phyloP scores from a whole-genome alignment of 2,113 vertebrate genomes.

The Setophaga kirtlandii region DNA sequence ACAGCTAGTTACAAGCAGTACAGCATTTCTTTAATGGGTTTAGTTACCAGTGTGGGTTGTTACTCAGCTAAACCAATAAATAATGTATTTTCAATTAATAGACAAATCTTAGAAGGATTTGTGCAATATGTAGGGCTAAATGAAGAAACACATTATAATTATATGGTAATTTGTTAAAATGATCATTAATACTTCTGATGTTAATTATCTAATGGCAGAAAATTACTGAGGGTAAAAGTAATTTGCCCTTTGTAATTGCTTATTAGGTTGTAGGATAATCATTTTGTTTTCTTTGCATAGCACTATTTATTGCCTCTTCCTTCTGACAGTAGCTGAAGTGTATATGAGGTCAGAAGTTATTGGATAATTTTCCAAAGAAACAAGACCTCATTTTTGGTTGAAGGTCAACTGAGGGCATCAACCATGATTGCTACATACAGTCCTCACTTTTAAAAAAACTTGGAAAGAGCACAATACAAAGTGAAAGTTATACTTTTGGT shows the following conservation, averaged over 20 bases:
- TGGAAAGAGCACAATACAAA: not conserved
- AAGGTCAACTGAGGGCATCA: not conserved
- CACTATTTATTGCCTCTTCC: not conserved
- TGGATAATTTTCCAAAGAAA: not conserved
- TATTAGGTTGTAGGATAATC: constrained; percentile 12
- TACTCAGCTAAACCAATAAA: not conserved
- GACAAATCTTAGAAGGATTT: constrained; percentile 39
- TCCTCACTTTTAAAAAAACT: not conserved
- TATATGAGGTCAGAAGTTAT: constrained; percentile 7
- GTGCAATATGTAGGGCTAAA: constrained; percentile 3
- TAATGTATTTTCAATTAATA: constrained; percentile 43
- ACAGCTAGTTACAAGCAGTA: not conserved
- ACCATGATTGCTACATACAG: not conserved
- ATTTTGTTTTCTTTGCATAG: constrained; percentile 39
- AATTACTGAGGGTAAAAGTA: constrained; percentile 38
- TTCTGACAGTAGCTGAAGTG: constrained; percentile 15
- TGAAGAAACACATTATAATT: constrained; percentile 54
- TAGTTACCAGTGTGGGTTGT: not conserved
- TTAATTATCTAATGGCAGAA: constrained; percentile 64
- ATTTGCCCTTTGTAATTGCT: constrained; percentile 49
- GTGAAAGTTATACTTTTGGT: not conserved
- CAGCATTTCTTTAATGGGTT: not conserved
- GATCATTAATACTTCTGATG: constrained; percentile 56
- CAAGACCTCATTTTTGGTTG: not conserved
- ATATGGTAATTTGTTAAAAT: constrained; percentile 47